Evolutionary conservation across 1,140 invertebrate species (phyloP), one percentile per base, ranked within the genome.

Genomic region (Pachypsylla venusta): DNA sequence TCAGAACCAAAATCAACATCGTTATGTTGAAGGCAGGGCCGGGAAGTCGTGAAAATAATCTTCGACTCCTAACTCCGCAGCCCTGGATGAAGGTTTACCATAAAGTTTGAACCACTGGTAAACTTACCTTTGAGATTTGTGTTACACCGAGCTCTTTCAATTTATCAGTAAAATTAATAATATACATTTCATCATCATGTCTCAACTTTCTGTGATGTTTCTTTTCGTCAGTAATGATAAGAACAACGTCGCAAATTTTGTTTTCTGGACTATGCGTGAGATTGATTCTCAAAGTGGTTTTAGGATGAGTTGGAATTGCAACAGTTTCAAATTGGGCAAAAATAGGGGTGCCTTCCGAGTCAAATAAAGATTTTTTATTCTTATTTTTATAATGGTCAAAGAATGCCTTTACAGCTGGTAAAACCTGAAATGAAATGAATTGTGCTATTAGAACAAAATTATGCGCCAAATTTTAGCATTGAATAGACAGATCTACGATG

Each of bases 121-220:
- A 35, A 35, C 42, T 48, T 48, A 48, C 42, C 42, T 48, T 48
- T n/a, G 42, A 48, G 7, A 48, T 22, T 48, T 48, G 42, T 10
- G 42, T 48, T n/a, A 48, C 42, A 48, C 42, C 42, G 22, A 48
- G 42, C n/a, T 48, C 42, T 48, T 48, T 48, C 5, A 48, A 22
- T 22, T 48, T 48, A n/a, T 48, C 42, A 19, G 42, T 48, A 48
- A 48, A 48, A 22, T 48, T 48, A 48, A 48, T 10, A 48, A 48
- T 48, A n/a, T 48, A 48, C 42, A 48, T 48, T 5, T 48, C 42
- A 48, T 48, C 42, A 48, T 48, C 42, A 48, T 48, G 42, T 48
- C 42, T 48, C 4, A 48, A 22, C 16, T 48, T 48, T 22, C 42
- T 4, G n/a, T 48, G 42, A 22, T 48, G 42, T 48, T 48, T 48